These are phyloP conservation scores for Monoplex corrugatus DNA, from an alignment of 2,888 invertebrate species.

Conservation along the genomic window DNA sequence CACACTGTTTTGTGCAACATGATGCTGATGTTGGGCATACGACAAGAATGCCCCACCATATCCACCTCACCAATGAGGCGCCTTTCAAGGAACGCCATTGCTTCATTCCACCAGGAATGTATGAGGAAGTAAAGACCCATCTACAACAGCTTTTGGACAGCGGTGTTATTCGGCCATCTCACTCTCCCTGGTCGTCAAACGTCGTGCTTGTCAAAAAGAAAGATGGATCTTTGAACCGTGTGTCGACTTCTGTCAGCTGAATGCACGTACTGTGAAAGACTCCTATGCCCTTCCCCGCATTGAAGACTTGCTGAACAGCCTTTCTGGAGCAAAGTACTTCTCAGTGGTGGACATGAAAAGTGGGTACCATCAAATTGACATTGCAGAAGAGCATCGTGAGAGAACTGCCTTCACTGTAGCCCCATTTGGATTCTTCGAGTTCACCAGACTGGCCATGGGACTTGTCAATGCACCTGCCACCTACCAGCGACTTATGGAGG, in stretches of 20 bases:
- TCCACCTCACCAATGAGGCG: conserved; percentile 51
- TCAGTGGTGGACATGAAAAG: conserved; percentile 54
- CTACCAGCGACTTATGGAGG: conserved; percentile 51
- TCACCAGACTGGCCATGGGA: conserved; percentile 31
- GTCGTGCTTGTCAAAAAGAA: too few relatives aligned
- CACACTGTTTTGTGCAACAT: conserved; percentile 38
- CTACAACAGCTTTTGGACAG: conserved; percentile 57
- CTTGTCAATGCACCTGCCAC: conserved; percentile 37
- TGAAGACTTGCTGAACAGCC: conserved; percentile 58
- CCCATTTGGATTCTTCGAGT: conserved; percentile 41
- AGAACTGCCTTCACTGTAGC: conserved; percentile 58
- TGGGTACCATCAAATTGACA: conserved; percentile 54
- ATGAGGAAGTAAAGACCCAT: conserved; percentile 58
- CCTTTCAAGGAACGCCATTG: conserved; percentile 59
- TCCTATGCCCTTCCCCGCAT: conserved; percentile 57
- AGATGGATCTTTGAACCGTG: conserved; percentile 57
- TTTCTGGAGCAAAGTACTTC: conserved; percentile 55
- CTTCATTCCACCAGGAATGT: conserved; percentile 59
- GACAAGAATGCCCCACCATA: conserved; percentile 48
- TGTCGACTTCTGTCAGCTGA: conserved; percentile 56
- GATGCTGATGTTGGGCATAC: conserved; percentile 53
- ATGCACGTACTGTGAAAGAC: conserved; percentile 58
- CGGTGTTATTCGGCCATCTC: conserved; percentile 57
- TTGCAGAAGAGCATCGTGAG: conserved; percentile 55
- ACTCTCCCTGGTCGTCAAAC: conserved; percentile 56